Conservation (phyloP, 2,113 vertebrate genomes). For the Rhinopomastus cyanomelas region DNA sequence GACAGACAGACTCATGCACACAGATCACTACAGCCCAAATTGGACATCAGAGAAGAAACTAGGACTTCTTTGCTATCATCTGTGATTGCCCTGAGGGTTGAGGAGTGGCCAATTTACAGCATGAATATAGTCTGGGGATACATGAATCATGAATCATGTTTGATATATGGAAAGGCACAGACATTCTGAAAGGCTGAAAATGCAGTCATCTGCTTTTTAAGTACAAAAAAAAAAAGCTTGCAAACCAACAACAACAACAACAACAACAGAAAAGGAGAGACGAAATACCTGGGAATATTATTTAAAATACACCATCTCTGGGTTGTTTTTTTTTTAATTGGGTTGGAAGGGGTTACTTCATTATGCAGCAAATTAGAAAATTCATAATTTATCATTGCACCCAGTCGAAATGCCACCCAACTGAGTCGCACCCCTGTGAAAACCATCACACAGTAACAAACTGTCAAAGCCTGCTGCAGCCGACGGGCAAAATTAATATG, state of each 20-base stretch:
- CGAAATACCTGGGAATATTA: slow-evolving; percentile 55
- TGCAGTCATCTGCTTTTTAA: slow-evolving; percentile 54
- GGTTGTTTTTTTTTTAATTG: slow-evolving; percentile 75
- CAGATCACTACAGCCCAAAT: slow-evolving; percentile 48
- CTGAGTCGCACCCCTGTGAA: slow-evolving; percentile 92
- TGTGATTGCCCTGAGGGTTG: slow-evolving; percentile 24
- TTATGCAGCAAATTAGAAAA: slow-evolving; percentile 98
- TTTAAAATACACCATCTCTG: slow-evolving; percentile 55
- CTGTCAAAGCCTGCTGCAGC: slow-evolving; percentile 97
- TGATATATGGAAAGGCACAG: slow-evolving; percentile 46
- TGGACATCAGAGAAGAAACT: slow-evolving; percentile 48
- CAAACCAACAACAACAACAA: slow-evolving; percentile 54
- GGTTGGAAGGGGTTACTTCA: slow-evolving; percentile 94
- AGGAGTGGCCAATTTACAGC: slow-evolving; percentile 56
- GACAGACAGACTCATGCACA: slow-evolving; percentile 52
- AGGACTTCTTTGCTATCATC: slow-evolving; percentile 63
- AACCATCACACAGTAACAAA: slow-evolving; percentile 92
- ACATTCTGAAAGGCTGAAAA: slow-evolving; percentile 62
- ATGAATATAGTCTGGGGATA: slow-evolving; percentile 40
- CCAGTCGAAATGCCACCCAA: slow-evolving; percentile 98
- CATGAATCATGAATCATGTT: slow-evolving; percentile 51
- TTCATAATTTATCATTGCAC: slow-evolving; percentile 99
- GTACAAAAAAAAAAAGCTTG: slow-evolving; percentile 25
- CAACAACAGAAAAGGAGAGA: slow-evolving; percentile 44
- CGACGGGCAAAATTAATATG: slow-evolving; percentile 99